phyloP scores from a whole-genome alignment of 2,888 invertebrate species.

The Drosophila koepferae region DNA sequence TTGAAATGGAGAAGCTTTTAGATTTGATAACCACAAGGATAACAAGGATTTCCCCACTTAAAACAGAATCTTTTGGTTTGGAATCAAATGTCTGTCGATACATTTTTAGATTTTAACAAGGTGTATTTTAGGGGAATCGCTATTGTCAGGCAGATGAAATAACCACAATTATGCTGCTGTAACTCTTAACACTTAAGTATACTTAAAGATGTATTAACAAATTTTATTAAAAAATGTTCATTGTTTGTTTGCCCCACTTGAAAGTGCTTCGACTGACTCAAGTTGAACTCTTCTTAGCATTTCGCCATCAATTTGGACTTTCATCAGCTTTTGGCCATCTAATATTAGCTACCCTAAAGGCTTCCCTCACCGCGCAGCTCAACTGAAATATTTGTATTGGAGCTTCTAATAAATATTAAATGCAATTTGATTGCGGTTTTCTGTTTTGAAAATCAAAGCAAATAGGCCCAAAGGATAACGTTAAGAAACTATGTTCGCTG shows the following conservation, averaged over 20 bases:
- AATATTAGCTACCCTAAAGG: slow-evolving; percentile 4
- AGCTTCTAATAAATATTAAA: slow-evolving; percentile 70
- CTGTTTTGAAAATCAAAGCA: slow-evolving; percentile 25
- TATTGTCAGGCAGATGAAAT: background rate
- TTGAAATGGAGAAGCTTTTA: background rate
- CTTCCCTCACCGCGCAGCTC: background rate
- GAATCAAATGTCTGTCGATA: background rate
- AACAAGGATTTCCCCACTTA: background rate
- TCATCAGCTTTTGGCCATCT: slow-evolving; percentile 1
- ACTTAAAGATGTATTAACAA: background rate
- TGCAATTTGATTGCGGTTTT: slow-evolving; percentile 70
- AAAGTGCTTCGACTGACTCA: background rate
- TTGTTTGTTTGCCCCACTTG: background rate
- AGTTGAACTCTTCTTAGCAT: background rate
- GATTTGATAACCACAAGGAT: background rate
- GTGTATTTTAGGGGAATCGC: background rate
- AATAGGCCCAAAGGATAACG: background rate
- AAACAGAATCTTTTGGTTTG: background rate
- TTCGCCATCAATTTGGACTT: slow-evolving; percentile 5
- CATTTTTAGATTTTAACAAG: slow-evolving; percentile 6
- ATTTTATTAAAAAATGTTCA: background rate
- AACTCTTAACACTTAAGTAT: background rate
- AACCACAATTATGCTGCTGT: background rate
- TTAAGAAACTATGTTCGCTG: slow-evolving; percentile 21
- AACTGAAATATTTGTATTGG: slow-evolving; percentile 9